Evolutionary conservation across 2,797 vertebrate species (phyloP).

Genomic region (Taeniopygia guttata): DNA sequence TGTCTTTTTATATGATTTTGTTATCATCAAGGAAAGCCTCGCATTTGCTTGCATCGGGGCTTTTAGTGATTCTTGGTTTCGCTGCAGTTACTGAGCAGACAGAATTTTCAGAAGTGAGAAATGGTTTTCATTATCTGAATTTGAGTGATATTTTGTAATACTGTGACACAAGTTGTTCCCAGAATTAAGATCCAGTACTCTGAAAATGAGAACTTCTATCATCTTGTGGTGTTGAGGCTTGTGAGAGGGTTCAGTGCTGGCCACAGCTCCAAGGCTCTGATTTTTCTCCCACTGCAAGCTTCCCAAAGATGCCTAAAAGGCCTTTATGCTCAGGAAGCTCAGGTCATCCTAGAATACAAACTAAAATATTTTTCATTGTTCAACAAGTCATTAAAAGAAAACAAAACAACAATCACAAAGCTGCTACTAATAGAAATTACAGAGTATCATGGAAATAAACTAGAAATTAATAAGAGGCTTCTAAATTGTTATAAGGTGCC

Average conservation of each 20-base stretch:
- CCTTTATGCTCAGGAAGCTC: not conserved
- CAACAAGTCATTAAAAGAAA: not conserved
- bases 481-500: not conserved
- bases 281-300: not conserved
- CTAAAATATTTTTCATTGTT: not conserved
- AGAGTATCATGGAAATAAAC: not conserved
- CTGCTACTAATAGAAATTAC: not conserved
- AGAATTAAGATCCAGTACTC: not conserved
- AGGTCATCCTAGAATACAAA: not conserved
- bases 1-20: not conserved
- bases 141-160: not conserved
- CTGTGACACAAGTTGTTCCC: not conserved
- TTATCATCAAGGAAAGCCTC: not conserved
- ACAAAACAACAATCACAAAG: accelerated
- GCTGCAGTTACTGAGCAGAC: not conserved
- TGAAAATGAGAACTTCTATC: not conserved
- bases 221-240: not conserved
- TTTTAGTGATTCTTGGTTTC: not conserved
- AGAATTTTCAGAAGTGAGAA: not conserved
- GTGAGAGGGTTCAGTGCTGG: not conserved
- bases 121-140: not conserved
- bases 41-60: not conserved
- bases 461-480: not conserved
- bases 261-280: not conserved
- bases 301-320: not conserved